These are phyloP conservation scores for Astreopora myriophthalma DNA, from an alignment of 64 coral and sea anemone genomes.

Conservation along the genomic window DNA sequence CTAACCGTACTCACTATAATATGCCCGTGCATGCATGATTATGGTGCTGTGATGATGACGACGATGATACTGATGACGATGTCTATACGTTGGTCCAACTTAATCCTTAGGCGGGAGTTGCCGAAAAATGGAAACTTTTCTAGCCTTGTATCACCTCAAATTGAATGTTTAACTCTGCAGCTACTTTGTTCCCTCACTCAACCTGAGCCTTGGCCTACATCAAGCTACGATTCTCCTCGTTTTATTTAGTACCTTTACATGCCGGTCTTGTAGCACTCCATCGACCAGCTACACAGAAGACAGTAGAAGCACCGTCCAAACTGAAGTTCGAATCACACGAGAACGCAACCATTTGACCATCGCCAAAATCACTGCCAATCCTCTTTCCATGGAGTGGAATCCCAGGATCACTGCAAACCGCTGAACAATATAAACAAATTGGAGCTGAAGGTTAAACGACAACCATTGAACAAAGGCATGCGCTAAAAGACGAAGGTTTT, in stretches of 20 bases:
- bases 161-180: too few relatives aligned
- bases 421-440: background rate
- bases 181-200: too few relatives aligned
- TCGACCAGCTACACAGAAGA: slow-evolving; percentile 1
- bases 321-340: background rate
- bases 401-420: slow-evolving; percentile 30
- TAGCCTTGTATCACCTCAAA: too few relatives aligned
- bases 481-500: too few relatives aligned
- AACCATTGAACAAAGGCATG: too few relatives aligned
- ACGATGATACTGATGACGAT: background rate
- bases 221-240: too few relatives aligned
- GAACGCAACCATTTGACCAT: slow-evolving; percentile 24
- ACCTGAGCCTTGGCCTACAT: too few relatives aligned
- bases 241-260: slow-evolving; percentile 53
- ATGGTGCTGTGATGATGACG: background rate
- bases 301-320: background rate
- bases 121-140: too few relatives aligned
- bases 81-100: too few relatives aligned
- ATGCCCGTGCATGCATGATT: too few relatives aligned
- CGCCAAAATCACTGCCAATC: slow-evolving; percentile 20
- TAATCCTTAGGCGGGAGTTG: too few relatives aligned
- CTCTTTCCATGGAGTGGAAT: background rate
- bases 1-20: too few relatives aligned
- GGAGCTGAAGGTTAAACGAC: background rate
- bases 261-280: slow-evolving; percentile 24